Percentiles rank a stretch among this genome's conserved stretches.
phyloP scores from a whole-genome alignment of 2,888 invertebrate genomes.

The Cantharis nigra region DNA sequence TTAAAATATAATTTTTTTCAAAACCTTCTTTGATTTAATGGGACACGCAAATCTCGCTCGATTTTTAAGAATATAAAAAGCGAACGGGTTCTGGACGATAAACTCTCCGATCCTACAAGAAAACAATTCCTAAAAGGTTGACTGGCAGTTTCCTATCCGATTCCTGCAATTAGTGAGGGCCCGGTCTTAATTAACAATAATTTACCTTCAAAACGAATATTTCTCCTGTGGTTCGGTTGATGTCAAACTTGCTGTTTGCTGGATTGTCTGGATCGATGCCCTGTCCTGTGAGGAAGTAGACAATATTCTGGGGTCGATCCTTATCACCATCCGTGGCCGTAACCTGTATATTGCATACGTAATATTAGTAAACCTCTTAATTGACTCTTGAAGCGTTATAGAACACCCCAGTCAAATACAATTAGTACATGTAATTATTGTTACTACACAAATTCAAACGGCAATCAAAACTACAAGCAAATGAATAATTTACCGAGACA shows the following conservation, averaged over 20 bases:
- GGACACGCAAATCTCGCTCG: conserved; percentile 5
- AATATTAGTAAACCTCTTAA: conserved; percentile 19
- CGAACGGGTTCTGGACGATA: conserved; percentile 9
- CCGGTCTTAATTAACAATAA: conserved; percentile 29
- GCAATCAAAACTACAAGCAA: not conserved
- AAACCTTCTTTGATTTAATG: not conserved
- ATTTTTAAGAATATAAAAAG: conserved; percentile 12
- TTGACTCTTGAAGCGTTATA: conserved; percentile 22
- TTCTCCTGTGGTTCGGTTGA: conserved; percentile 93
- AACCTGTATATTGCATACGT: conserved; percentile 66
- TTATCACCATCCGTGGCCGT: conserved; percentile 95
- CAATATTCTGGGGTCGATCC: conserved; percentile 92
- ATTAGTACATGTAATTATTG: not conserved
- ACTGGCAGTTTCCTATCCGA: not conserved
- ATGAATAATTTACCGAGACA: not conserved
- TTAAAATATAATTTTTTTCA: not conserved
- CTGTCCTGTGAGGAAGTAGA: conserved; percentile 93
- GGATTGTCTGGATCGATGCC: conserved; percentile 95
- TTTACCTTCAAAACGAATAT: conserved; percentile 93
- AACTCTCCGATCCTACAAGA: conserved; percentile 10
- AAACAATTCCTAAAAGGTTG: conserved; percentile 6
- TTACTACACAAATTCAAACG: not conserved
- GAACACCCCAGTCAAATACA: conserved; percentile 15
- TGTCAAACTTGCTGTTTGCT: conserved; percentile 94
- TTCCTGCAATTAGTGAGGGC: too few relatives aligned